Percentiles rank a stretch among this genome's conserved stretches.
These are phyloP conservation scores for Hetaerina titia DNA, from an alignment of 2,888 invertebrate genomes.

Conservation along the genomic window DNA sequence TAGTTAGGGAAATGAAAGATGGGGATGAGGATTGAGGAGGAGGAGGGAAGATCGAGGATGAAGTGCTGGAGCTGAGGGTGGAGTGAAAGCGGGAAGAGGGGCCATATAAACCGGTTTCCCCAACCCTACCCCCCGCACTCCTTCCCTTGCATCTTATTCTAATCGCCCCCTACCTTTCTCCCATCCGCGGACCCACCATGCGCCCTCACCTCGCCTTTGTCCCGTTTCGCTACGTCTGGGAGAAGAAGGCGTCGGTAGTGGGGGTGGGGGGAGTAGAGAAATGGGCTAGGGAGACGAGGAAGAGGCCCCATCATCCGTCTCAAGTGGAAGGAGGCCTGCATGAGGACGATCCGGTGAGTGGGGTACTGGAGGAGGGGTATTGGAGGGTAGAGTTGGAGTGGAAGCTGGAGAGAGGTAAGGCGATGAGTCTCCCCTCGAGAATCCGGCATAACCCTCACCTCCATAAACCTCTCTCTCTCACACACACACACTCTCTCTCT, in stretches of 20 bases:
- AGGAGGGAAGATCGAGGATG: not conserved
- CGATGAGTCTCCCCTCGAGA: not conserved
- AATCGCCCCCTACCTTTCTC: constrained; percentile 17
- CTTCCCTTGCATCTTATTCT: constrained; percentile 47
- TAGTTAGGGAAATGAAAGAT: not conserved
- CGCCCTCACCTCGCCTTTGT: constrained; percentile 48
- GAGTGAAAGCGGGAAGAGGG: not conserved
- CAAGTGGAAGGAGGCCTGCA: not conserved
- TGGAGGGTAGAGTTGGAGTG: not conserved
- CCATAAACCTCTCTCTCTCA: not conserved
- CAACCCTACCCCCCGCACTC: not conserved
- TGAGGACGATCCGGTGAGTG: not conserved
- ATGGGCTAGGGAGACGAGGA: too few species aligned
- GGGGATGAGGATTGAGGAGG: not conserved
- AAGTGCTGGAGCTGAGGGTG: not conserved
- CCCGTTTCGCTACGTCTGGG: constrained; percentile 47
- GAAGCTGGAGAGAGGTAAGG: not conserved
- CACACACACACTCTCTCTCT: not conserved
- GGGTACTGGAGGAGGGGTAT: not conserved
- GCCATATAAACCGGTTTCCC: constrained; percentile 26
- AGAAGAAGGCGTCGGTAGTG: not conserved
- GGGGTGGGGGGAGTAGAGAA: not conserved
- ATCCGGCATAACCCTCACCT: not conserved
- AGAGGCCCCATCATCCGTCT: too few species aligned
- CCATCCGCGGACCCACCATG: not conserved